Base-by-base conservation (phyloP, 1,140 invertebrate species). In the Meteorus sp. region DNA sequence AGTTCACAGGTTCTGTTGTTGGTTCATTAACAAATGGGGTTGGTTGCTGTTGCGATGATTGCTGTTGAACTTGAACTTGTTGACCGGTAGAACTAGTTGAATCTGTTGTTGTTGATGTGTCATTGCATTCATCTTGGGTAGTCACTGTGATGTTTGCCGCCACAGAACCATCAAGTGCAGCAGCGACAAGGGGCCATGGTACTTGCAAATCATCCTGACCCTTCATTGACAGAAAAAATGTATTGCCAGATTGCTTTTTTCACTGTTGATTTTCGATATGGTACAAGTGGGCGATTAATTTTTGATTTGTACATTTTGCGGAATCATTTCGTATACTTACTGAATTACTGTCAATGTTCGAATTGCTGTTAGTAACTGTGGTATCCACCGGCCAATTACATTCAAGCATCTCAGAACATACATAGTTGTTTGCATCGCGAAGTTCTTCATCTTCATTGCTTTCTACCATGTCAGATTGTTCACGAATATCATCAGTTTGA, bases 381-480 rank as follows among this genome's bases (percentile, higher is more conserved):
- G 72, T 65, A 57, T 78, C 74, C n/a, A 74, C 70, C 5, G 74
- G 65, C 78, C 78, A 80, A 20, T 69, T 79, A 45, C 77, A 78
- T 29, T 78, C 78, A 11, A 79, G 50, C 77, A 80, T 79, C 59
- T 78, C 78, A 1, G 76, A 78, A 44, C 76, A 79, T 23, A 80
- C 78, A n/a, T 80, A 80, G 63, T 80, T 80, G 39, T 80, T 80
- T 0, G 78, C 78, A 31, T 80, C 78, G 11, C 77, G 70, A 15
- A 80, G 71, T 37, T 77, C 78, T 35, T 80, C 78, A 25, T 80
- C 78, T 35, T 78, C 72, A 35, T 71, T 76, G 15, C 68, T 69
- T 19, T 60, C 68, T 29, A 68, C 73, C 23, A 76, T 58, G 50
- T 71, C 68, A 23, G 66, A 57, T 9, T 68, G 67, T 55, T 70